Base-by-base conservation (phyloP, 2,888 invertebrate genomes). In the Drosophila macrothrix region DNA sequence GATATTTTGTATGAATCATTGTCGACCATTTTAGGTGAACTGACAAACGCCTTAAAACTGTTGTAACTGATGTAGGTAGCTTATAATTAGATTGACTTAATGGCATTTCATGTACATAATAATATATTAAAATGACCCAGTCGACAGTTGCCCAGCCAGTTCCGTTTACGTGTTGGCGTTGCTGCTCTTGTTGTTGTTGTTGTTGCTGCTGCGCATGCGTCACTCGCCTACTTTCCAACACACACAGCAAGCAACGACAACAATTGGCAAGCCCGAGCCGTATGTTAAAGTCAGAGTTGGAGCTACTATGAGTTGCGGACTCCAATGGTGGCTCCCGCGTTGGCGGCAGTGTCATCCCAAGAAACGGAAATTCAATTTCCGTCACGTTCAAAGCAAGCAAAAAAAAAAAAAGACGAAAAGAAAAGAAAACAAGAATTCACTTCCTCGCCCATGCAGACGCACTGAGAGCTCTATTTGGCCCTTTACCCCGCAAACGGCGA, bases 331-430 rank as follows among this genome's bases (percentile, higher is more conserved):
- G 63, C 76, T 53, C 28, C 77, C 55, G 66, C 62, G 80, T 78
- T 78, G 74, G 82, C 78, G 82, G 73, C 80, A 78, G 82, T 80
- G 78, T 87, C 82, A 77, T 77, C 65, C 77, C 75, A 80, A 85
- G 90, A 85, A 88, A 83, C 86, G 86, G 90, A 86, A 86, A 86
- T 86, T 90, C 76, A 90, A 86, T 88, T 86, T 86, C 90, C 86
- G 88, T 84, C 90, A 90, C 90, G 90, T 88, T 77, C 83, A 70
- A 58, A 69, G 81, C 82, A 68, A 78, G n/a, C 14, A 39, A 28
- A 54, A 19, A 31, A 19, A 19, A 3, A 31, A n/a, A 22, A 31
- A 10, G 9, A 29, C 29, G 29, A 6, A 28, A 28, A 19, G 25
- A 56, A 39, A 35, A 56, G 19, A 37, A 56, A 39, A 56, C 56